Conservation (phyloP, 2,797 vertebrate genomes). For the Enteromius viviparus region DNA sequence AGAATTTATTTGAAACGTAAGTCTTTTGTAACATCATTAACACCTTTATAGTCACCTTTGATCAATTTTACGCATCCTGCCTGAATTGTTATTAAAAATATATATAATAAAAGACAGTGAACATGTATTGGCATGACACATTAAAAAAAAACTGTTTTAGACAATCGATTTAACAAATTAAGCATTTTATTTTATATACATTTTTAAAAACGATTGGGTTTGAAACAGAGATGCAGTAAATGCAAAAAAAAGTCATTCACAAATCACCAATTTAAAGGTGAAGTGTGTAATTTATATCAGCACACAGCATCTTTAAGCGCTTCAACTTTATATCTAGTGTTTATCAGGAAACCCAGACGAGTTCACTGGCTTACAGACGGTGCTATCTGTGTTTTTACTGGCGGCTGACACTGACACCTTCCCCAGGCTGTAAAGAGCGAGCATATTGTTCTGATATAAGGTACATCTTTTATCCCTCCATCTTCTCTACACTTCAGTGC, state of each 20-base stretch:
- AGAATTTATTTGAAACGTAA: not conserved
- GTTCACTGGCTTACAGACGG: not conserved
- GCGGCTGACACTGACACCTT: constrained; percentile 1
- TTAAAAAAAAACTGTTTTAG: not conserved
- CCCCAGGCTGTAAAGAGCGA: not conserved
- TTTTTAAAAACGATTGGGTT: not conserved
- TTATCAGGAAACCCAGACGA: not conserved
- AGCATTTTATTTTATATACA: not conserved
- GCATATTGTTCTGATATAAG: not conserved
- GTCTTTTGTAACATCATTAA: not conserved
- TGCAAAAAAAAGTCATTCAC: not conserved
- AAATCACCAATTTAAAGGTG: not conserved
- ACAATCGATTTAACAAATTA: not conserved
- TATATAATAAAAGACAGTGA: not conserved
- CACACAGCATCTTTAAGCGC: not conserved
- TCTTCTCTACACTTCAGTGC: constrained; percentile 4
- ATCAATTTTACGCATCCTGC: not conserved
- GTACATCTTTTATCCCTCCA: constrained; percentile 4
- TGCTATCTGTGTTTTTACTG: not conserved
- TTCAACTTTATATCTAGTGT: not conserved
- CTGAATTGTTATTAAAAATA: not conserved
- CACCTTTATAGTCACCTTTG: not conserved
- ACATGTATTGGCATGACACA: not conserved
- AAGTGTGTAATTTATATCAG: not conserved
- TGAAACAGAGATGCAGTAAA: not conserved